phyloP scores from a whole-genome alignment of 2,113 vertebrate species.

The Tragulus kanchil region DNA sequence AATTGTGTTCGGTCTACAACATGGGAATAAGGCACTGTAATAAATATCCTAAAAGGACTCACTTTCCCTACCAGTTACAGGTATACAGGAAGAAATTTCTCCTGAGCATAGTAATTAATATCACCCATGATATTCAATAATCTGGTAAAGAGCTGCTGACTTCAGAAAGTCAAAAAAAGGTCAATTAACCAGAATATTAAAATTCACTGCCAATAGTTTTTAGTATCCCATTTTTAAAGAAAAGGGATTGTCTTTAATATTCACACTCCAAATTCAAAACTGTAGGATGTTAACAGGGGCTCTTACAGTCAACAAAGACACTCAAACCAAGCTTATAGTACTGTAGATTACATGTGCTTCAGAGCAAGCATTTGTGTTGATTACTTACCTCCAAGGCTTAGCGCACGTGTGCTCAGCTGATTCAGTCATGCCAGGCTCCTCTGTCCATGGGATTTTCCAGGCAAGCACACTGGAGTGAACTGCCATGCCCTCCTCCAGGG shows the following conservation, averaged over 20 bases:
- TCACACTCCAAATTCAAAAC: slow-evolving; percentile 21
- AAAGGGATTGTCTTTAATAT: neutral
- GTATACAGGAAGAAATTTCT: neutral
- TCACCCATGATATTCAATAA: neutral
- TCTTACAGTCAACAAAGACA: neutral
- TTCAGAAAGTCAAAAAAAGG: neutral
- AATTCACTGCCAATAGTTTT: neutral
- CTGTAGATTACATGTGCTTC: neutral
- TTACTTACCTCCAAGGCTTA: neutral
- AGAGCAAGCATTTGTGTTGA: neutral
- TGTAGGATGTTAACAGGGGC: neutral
- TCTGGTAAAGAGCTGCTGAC: neutral
- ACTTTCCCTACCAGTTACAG: neutral
- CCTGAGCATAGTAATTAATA: neutral
- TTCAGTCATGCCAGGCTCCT: neutral
- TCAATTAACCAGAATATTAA: neutral
- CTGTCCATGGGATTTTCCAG: neutral
- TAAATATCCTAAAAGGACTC: neutral
- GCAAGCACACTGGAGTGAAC: neutral
- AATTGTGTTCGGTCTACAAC: neutral
- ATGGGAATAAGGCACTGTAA: neutral
- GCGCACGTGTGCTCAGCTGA: neutral
- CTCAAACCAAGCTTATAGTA: neutral
- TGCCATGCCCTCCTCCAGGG: neutral
- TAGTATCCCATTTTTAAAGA: neutral